Evolutionary conservation across 2,888 invertebrate species (phyloP), one percentile per base, ranked within the genome.

Genomic region (Conus canariensis): DNA sequence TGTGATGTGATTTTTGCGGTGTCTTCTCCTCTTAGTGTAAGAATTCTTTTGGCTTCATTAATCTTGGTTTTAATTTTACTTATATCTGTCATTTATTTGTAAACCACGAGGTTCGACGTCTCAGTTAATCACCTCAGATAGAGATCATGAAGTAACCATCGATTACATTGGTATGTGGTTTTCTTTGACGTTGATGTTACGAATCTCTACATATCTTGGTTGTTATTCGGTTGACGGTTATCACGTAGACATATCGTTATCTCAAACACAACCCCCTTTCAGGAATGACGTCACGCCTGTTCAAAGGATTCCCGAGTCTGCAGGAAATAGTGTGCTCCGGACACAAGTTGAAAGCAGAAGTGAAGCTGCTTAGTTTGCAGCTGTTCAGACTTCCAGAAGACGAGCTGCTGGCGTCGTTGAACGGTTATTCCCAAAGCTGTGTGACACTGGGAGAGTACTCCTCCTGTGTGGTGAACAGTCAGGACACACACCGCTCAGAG

Each of bases 201-300:
- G 19, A 70, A 70, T 19, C 8, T 70, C 2, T 70, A n/a, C 8
- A 70, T 0, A 22, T 22, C 22, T 22, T 70, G 70, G 70, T 19
- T 45, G 45, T 45, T 45, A 45, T 45, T 45, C 2, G 4, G 4
- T 45, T 45, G 45, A 45, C 45, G 45, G 2, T 45, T 7, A 64
- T 64, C 64, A 64, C 12, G 64, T 14, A 64, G 64, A 16, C 64
- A 4, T 14, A 64, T 64, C 64, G 16, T 64, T 16, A 1, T 22
- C 77, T 16, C 77, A 77, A 25, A 77, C 70, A 74, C 16, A 9
- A 45, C 1, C 30, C 30, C 25, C 45, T 88, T 88, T 56, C 88
- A 88, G 88, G 88, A n/a, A 77, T 88, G 88, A 25, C 77, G n/a
- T 88, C 88, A 7, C 88, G 88, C 77, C 74, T 74, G 25, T 88